Evolutionary conservation across 2,113 vertebrate genomes (phyloP).

Genomic region (Brachyhypopomus occidentalis): DNA sequence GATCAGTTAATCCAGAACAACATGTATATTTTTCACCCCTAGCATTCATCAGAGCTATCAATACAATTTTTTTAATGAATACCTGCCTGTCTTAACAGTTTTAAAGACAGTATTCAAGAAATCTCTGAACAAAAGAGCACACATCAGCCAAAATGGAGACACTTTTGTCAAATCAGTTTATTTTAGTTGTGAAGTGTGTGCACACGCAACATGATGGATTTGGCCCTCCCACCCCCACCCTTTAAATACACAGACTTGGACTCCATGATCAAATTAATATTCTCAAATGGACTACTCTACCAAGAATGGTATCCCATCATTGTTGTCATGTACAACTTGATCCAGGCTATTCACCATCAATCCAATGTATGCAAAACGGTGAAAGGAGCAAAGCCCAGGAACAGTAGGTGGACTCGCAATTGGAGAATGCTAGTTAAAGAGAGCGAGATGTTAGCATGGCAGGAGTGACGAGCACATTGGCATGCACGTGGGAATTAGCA

Average conservation of each 20-base stretch:
- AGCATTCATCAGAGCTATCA: too few relatives aligned
- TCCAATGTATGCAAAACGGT: not conserved
- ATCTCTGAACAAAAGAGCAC: not conserved
- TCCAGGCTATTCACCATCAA: not conserved
- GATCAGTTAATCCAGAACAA: too few relatives aligned
- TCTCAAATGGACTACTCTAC: conserved; percentile 3
- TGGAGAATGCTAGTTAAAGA: not conserved
- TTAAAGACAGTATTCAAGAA: not conserved
- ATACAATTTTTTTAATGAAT: not conserved
- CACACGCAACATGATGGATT: conserved; percentile 47
- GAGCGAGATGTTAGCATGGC: not conserved
- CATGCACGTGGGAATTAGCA: not conserved
- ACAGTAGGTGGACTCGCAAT: not conserved
- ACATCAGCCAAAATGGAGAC: conserved; percentile 3
- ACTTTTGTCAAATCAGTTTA: conserved; percentile 51
- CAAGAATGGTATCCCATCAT: not conserved
- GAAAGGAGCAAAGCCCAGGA: conserved; percentile 10
- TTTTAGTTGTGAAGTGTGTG: conserved; percentile 54
- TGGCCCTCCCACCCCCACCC: not conserved
- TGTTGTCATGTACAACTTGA: conserved; percentile 13
- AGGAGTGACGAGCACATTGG: not conserved
- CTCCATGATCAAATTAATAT: conserved; percentile 7
- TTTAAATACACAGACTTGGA: conserved; percentile 32
- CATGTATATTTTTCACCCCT: too few relatives aligned
- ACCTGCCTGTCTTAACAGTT: not conserved